These are phyloP conservation scores for Callorhinus ursinus DNA, from an alignment of 2,113 vertebrate genomes.

Conservation along the genomic window DNA sequence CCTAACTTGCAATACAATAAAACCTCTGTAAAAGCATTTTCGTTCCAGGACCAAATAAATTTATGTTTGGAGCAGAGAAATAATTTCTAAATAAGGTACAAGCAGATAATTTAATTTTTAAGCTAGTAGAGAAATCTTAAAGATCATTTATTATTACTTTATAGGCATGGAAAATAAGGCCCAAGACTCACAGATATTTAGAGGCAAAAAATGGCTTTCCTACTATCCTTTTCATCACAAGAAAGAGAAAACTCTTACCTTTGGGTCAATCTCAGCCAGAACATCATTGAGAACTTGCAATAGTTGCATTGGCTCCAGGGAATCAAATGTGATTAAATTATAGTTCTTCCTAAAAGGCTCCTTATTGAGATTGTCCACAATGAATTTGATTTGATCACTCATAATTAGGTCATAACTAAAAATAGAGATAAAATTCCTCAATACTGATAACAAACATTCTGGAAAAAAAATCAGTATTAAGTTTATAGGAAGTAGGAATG, in stretches of 20 bases:
- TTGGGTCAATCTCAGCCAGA: conserved; percentile 96
- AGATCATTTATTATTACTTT: not conserved
- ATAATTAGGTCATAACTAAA: conserved; percentile 82
- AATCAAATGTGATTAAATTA: conserved; percentile 98
- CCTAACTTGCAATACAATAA: conserved; percentile 65
- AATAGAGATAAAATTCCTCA: conserved; percentile 27
- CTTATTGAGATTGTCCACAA: conserved; percentile 96
- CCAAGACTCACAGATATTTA: not conserved
- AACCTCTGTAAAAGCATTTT: conserved; percentile 45
- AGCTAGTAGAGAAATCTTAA: not conserved
- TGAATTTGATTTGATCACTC: conserved; percentile 97
- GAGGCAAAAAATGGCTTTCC: not conserved
- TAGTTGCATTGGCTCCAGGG: conserved; percentile 93
- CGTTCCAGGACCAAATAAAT: conserved; percentile 53
- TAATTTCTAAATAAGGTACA: conserved; percentile 69
- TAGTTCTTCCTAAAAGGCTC: conserved; percentile 97
- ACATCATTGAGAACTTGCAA: conserved; percentile 96
- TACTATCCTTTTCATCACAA: conserved; percentile 58
- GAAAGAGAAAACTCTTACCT: conserved; percentile 87
- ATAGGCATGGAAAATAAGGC: conserved; percentile 2
- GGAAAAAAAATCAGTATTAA: conserved; percentile 44
- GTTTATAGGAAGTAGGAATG: conserved; percentile 15
- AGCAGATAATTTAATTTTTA: conserved; percentile 22
- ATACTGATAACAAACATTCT: not conserved
- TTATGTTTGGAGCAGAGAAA: conserved; percentile 51